Conservation (phyloP, 2,113 vertebrate species). For the Xenopus laevis region DNA sequence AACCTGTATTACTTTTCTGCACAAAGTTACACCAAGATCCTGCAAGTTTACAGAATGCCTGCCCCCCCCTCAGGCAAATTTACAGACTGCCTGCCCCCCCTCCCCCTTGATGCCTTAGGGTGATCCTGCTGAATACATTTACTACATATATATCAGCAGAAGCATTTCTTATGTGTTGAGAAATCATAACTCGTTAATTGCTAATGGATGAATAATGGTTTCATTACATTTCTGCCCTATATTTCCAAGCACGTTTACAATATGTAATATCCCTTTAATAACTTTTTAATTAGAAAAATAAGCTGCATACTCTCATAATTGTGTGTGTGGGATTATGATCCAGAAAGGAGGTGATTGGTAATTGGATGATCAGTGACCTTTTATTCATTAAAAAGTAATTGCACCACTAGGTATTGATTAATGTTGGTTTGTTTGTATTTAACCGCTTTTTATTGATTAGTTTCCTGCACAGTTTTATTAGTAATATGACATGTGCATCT, state of each 20-base stretch:
- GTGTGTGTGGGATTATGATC: constrained; percentile 1
- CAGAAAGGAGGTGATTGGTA: not conserved
- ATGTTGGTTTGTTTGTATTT: constrained; percentile 20
- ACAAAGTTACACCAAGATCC: too few relatives aligned
- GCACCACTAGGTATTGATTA: constrained; percentile 23
- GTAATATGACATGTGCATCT: constrained; percentile 14
- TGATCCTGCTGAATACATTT: too few relatives aligned
- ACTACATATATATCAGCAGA: too few relatives aligned
- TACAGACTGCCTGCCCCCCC: too few relatives aligned
- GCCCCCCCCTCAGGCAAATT: too few relatives aligned
- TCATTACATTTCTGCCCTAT: not conserved
- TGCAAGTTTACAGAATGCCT: too few relatives aligned
- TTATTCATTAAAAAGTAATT: constrained; percentile 17
- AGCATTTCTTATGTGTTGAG: not conserved
- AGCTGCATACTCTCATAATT: not conserved
- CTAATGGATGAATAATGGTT: not conserved
- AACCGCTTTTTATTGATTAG: constrained; percentile 16
- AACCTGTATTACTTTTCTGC: too few relatives aligned
- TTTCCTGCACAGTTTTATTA: constrained; percentile 18
- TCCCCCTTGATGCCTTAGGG: too few relatives aligned
- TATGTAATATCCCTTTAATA: constrained; percentile 6
- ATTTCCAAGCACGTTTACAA: constrained; percentile 5
- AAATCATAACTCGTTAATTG: not conserved
- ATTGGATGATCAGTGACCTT: not conserved
- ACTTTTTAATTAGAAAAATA: constrained; percentile 12